Percentiles rank a stretch among this genome's conserved stretches.
phyloP scores from a whole-genome alignment of 2,113 vertebrate genomes.

The Python bivittatus region DNA sequence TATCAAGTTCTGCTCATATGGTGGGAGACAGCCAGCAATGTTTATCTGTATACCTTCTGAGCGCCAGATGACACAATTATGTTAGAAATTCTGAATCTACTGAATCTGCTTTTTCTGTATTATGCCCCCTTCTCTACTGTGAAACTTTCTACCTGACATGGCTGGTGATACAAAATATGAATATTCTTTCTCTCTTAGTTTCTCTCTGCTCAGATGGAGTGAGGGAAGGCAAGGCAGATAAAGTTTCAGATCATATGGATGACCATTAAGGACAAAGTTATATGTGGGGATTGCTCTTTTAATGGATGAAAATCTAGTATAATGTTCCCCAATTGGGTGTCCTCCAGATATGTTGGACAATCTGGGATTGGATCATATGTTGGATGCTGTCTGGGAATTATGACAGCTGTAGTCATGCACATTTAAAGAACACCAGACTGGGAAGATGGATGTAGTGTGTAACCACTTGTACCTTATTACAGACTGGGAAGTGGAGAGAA shows the following conservation, averaged over 20 bases:
- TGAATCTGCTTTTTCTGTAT: constrained; percentile 43
- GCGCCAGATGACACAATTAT: constrained; percentile 52
- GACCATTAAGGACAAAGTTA: not conserved
- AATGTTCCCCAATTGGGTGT: not conserved
- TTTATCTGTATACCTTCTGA: constrained; percentile 23
- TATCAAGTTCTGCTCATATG: not conserved
- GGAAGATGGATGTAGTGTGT: not conserved
- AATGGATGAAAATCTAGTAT: not conserved
- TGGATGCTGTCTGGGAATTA: not conserved
- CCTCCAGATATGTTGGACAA: not conserved
- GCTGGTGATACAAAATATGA: not conserved
- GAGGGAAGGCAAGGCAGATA: constrained; percentile 1
- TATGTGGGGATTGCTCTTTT: not conserved
- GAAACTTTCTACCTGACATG: constrained; percentile 3
- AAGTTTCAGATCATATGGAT: not conserved
- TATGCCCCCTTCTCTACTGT: constrained; percentile 40
- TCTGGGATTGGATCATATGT: no score
- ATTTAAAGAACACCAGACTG: not conserved
- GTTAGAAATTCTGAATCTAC: not conserved
- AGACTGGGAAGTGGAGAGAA: not conserved
- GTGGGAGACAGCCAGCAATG: not conserved
- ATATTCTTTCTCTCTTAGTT: not conserved
- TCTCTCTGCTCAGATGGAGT: not conserved
- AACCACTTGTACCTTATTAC: not conserved
- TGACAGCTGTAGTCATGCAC: not conserved